phyloP scores from a whole-genome alignment of 2,888 invertebrate genomes.

The Lochmaea crataegi region DNA sequence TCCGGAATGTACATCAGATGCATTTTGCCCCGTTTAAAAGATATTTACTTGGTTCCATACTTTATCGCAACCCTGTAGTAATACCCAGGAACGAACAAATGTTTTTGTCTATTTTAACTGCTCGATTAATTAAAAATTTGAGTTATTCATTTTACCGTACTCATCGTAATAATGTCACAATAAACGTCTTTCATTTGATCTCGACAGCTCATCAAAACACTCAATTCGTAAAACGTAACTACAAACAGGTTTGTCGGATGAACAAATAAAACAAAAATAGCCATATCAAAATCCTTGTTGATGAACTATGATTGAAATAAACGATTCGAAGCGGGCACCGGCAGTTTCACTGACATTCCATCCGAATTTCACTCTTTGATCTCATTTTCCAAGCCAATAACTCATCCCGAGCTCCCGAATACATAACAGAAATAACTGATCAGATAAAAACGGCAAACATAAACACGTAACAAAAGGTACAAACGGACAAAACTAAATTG shows the following conservation, averaged over 20 bases:
- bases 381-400: slow-evolving; percentile 34
- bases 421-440: slow-evolving; percentile 39
- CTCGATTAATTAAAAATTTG: no score
- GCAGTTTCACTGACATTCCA: slow-evolving; percentile 23
- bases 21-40: no score
- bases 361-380: slow-evolving; percentile 30
- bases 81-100: no score
- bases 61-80: no score
- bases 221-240: neutral
- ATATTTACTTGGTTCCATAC: no score
- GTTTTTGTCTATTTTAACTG: no score
- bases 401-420: slow-evolving; percentile 30
- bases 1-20: no score
- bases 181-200: neutral
- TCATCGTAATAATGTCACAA: neutral
- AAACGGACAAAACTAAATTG: slow-evolving; percentile 40
- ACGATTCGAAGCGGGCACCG: slow-evolving; percentile 4
- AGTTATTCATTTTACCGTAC: no score
- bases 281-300: slow-evolving; percentile 15
- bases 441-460: slow-evolving; percentile 37
- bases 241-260: slow-evolving; percentile 11
- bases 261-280: slow-evolving; percentile 10
- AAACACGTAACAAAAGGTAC: slow-evolving; percentile 39
- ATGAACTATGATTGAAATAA: slow-evolving; percentile 28
- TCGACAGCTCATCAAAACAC: neutral